Evolutionary conservation across 2,888 invertebrate species (phyloP).

Genomic region (Geophilus truncorum): DNA sequence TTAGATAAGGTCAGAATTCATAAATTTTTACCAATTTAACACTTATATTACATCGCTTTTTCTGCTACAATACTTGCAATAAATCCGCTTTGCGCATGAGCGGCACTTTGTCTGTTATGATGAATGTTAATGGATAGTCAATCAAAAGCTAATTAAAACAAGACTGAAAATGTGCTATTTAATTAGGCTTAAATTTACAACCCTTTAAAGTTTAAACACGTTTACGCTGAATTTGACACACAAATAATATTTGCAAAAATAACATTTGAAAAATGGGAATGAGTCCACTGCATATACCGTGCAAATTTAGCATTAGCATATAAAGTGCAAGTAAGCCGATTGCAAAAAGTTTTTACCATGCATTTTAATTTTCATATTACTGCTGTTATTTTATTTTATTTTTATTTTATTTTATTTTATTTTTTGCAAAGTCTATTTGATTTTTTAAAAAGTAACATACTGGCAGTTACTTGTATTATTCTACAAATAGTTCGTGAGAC

Average conservation of each 20-base stretch:
- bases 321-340: background rate
- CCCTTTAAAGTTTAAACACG: background rate
- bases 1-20: no score
- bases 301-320: background rate
- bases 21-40: no score
- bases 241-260: no score
- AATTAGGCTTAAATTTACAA: background rate
- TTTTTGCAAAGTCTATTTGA: background rate
- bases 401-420: no score
- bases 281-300: no score
- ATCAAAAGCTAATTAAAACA: background rate
- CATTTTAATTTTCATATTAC: background rate
- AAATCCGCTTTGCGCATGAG: background rate
- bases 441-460: background rate
- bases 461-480: no score
- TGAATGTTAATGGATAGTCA: background rate
- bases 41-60: no score
- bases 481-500: no score
- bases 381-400: background rate
- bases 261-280: no score
- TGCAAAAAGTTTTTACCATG: background rate
- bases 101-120: background rate
- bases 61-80: no score
- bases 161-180: background rate
- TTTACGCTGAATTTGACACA: no score